Base-by-base conservation (phyloP, 2,797 vertebrate genomes). In the Sebastes paucispinis region DNA sequence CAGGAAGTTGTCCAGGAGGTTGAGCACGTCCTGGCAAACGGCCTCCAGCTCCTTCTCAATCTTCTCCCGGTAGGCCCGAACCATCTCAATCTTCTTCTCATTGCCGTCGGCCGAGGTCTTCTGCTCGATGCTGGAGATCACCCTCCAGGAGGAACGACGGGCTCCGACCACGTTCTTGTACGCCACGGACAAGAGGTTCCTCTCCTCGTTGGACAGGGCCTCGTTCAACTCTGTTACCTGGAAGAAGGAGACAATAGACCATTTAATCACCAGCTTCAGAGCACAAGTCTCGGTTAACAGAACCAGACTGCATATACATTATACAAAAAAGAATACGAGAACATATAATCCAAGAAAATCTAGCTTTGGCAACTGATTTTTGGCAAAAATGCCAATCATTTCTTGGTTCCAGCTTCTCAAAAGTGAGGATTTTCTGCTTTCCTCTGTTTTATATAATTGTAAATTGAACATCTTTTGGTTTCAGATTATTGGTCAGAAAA, bases 11-110 rank as follows among this genome's bases (percentile, higher is more conserved):
- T 99, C 98, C 80, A 99, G 96, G 69, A 99, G 97, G 95, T 97
- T 97, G 87, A 99, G 97, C 87, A 99, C 98, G 12, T 99, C 98
- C 90, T 98, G 98, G 94, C 98, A 99, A 80, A 99, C 98, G 0
- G 98, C 97, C 89, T 99, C 98, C 93, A 99, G 88, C 94, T 99
- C 98, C 93, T 99, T 99, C 95, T 99, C 98, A 0, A 99, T 99
- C 93, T 99, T 99, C 95, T 99, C 98, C 1, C 98, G 95, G 93
- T 99, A 99, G 70, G 98, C 98, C 1, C 98, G 94, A 4, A 99
- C 98, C 98, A 99, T 99, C 93, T 99, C 98, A 0, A 99, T 99
- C 95, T 99, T 99, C 95, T 99, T 99, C 94, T 99, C 98, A 0
- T 99, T 99, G 66, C 98, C 98, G 1, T 99, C 98, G 0, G 98